phyloP scores from a whole-genome alignment of 2,888 invertebrate species.

The Dryomyza anilis region DNA sequence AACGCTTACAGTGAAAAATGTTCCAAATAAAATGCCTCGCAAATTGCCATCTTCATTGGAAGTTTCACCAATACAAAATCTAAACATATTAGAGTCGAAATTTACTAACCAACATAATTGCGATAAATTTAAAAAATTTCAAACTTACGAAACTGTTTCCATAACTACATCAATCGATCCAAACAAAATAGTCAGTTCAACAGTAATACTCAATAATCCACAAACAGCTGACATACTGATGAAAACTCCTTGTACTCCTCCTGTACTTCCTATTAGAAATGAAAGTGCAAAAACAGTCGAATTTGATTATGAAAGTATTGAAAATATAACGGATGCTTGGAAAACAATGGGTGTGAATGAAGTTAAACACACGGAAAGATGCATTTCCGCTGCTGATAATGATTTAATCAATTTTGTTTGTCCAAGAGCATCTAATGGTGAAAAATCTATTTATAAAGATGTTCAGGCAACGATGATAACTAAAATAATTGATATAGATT shows the following conservation, averaged over 20 bases:
- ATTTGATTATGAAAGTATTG: constrained; percentile 73
- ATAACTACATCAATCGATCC: constrained; percentile 56
- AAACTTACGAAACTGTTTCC: constrained; percentile 59
- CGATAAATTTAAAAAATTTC: constrained; percentile 57
- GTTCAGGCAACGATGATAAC: constrained; percentile 34
- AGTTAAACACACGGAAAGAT: constrained; percentile 72
- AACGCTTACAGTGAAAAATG: constrained; percentile 41
- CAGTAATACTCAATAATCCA: constrained; percentile 53
- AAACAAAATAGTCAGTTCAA: constrained; percentile 51
- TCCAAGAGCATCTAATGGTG: constrained; percentile 56
- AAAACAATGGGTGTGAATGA: constrained; percentile 77
- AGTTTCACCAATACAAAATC: constrained; percentile 24
- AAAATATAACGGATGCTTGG: constrained; percentile 81
- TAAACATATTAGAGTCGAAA: constrained; percentile 31
- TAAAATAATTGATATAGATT: constrained; percentile 54
- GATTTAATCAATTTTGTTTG: constrained; percentile 59
- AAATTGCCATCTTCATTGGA: constrained; percentile 48
- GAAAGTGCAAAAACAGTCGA: constrained; percentile 49
- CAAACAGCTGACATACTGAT: constrained; percentile 45
- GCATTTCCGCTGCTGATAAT: constrained; percentile 45
- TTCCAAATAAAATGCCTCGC: constrained; percentile 60
- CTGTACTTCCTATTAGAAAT: constrained; percentile 48
- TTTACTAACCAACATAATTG: constrained; percentile 38
- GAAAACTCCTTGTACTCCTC: constrained; percentile 12
- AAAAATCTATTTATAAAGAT: constrained; percentile 50